Base-by-base conservation (phyloP, 2,888 invertebrate genomes). In the Julus scanicus region DNA sequence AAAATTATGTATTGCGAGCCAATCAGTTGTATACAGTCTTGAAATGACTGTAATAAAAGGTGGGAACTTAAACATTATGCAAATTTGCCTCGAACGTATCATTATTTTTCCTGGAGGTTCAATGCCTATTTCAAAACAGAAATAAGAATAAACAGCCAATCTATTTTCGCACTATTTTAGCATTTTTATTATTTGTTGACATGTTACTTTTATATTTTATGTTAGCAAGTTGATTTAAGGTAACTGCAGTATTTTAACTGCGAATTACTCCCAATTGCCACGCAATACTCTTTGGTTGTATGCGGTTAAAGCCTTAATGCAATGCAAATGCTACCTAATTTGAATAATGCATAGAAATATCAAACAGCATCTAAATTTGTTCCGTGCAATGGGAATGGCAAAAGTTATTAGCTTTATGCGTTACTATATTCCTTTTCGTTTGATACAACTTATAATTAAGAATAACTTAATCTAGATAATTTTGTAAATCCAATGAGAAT, bases 201-300 rank as follows among this genome's bases (percentile, higher is more conserved):
- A 57, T 29, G 20, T 71, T 29, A 20, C 71, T 71, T 71, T 71
- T 71, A 71, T 71, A 63, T n/a, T 63, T 63, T 63, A 48, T 48
- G 17, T 3, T 11, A n/a, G 63, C 63, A 63, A 63, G n/a, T 63
- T 63, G 63, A 63, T 63, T 63, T 63, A 63, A 63, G 0, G n/a
- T 63, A 63, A 63, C 63, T n/a, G 29, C 29, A 29, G 29, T 29
- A 63, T n/a, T 63, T 63, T 17, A 63, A n/a, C 63, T 63, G 63
- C n/a, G n/a, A 63, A 63, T 63, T 2, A 57, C 57, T 17, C 15
- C 57, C 48, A 15, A 15, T 57, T 63, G 63, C n/a, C 63, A 63
- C 63, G 63, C 63, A n/a, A 63, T 63, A 4, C 63, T 0, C 63
- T 63, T n/a, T 63, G 17, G 63, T 63, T 63, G 57, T n/a, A n/a